Base-by-base conservation (phyloP, 2,888 invertebrate genomes). In the Eristalinus aeneus region DNA sequence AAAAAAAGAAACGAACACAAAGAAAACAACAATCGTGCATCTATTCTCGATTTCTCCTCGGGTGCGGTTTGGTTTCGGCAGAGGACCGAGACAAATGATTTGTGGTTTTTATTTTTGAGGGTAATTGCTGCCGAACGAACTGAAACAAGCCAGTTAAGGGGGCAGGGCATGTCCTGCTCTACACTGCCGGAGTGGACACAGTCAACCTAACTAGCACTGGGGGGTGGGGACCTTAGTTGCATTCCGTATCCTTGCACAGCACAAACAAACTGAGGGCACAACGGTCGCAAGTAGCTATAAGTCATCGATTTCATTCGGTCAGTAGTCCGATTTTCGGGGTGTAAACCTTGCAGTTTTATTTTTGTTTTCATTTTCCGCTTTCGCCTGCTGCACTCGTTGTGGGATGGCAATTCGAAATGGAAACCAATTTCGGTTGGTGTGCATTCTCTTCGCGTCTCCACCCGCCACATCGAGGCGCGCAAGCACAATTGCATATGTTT, bases 281-380 rank as follows among this genome's bases (percentile, higher is more conserved):
- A 72, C 23, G 54, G 46, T 34, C 74, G 53, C 16, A 82, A 82
- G 86, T 81, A 74, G 77, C 69, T 63, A 86, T 81, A 86, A 86
- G 81, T 74, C 77, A 86, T 86, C 81, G 86, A 86, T 86, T 86
- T 86, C 81, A 78, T 74, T 86, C 77, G 86, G 86, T 81, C 86
- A 86, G 81, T 72, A 74, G 76, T 73, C 77, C 81, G 77, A 74
- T 71, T 78, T 81, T 74, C 67, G 46, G 72, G 72, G 65, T 60
- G 46, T 46, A 46, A 46, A 46, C 46, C 46, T 75, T 53, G 16
- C 64, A 1, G 31, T 31, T n/a, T 56, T 11, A 9, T 20, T 23
- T 16, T 32, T 20, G 22, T 39, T 56, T 8, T 54, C 20, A 31
- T 32, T 54, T 54, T 60, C 39, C n/a, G 23, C 27, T 36, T 27